These are phyloP conservation scores for Cephalopterus ornatus DNA, from an alignment of 2,113 vertebrate species.

Conservation along the genomic window DNA sequence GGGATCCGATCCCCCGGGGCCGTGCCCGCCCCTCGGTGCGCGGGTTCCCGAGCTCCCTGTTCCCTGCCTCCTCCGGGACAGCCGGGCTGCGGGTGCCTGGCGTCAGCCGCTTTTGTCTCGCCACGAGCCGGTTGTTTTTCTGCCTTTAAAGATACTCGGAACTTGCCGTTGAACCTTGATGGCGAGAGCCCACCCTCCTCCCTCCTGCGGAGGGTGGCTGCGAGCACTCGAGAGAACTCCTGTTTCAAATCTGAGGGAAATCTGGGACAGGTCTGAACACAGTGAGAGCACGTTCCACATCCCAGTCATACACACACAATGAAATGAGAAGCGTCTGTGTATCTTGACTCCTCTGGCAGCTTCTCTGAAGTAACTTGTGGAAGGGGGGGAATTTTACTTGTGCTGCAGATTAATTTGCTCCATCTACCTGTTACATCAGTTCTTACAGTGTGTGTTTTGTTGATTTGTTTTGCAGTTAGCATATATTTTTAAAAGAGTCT, in stretches of 20 bases:
- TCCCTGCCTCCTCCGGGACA: not conserved
- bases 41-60: not conserved
- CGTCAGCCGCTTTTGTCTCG: constrained; percentile 9
- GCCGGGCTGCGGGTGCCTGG: not conserved
- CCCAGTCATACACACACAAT: not conserved
- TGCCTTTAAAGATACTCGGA: not conserved
- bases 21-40: not conserved
- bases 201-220: not conserved
- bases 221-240: not conserved
- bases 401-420: not conserved
- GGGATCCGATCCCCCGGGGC: not conserved
- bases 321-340: not conserved
- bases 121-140: not conserved
- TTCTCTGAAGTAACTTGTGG: not conserved
- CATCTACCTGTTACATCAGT: constrained; percentile 50
- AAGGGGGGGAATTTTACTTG: not conserved
- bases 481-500: not conserved
- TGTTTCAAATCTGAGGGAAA: not conserved
- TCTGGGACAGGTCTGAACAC: constrained; percentile 48
- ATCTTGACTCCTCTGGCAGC: not conserved
- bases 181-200: not conserved
- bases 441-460: not conserved
- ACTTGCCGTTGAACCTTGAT: not conserved
- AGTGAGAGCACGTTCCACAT: constrained; percentile 10
- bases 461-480: not conserved